Evolutionary conservation across 2,888 invertebrate genomes (phyloP), one percentile per base, ranked within the genome.

Genomic region (Rotaria sp.): DNA sequence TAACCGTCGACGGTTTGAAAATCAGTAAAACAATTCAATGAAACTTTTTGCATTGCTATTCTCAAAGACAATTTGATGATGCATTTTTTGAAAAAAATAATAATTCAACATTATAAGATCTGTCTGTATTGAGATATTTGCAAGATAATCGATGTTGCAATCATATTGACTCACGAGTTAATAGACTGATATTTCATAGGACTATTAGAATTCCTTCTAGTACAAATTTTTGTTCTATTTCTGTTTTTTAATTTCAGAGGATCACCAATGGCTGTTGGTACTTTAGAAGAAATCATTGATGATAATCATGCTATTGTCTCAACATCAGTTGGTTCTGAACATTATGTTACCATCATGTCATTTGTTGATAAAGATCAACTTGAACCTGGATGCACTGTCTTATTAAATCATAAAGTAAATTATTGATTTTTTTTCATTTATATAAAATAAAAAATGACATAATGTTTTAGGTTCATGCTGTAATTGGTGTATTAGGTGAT

Each of bases 301-400:
- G 99, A 99, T 91, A 99, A 98, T 92, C 99, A 99, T 92, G 99
- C 99, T 8, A 99, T 99, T 91, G 99, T 99, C 1, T 97, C 97
- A 0, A 98, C 98, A 3, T 97, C 97, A 85, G 98, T 99, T 5
- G 99, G 99, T 86, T 96, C 96, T 89, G 99, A 99, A 91, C 99
- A 99, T 92, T 99, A 99, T 91, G 99, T 99, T 88, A 97, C 96
- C 91, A 99, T 99, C 90, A 92, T 99, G 89, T 97, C 97, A 0
- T 99, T 99, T 93, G 99, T 99, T 50, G 99, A 99, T 92, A 99
- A 99, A 91, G 98, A 99, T 91, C 97, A 98, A 90, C 92, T 99
- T 86, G 98, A 99, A 91, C 99, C 99, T 45, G 98, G 99, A 11
- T 99, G 98, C 91, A 97, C 98, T 2, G 99, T 99, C 5, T 93